phyloP scores from a whole-genome alignment of 1,140 invertebrate species.

The Sitobion miscanthi region DNA sequence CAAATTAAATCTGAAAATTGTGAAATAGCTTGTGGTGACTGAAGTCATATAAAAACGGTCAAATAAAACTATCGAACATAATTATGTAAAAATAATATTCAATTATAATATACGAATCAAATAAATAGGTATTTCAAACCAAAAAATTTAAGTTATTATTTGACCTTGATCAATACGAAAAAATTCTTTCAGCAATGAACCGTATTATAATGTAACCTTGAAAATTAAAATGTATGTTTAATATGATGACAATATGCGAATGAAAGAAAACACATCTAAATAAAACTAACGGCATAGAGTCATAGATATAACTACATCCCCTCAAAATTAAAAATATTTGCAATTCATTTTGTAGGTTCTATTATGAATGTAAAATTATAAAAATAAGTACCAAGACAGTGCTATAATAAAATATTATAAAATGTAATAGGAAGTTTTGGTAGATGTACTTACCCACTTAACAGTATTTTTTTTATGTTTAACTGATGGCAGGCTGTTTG shows the following conservation, averaged over 20 bases:
- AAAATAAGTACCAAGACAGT: background rate
- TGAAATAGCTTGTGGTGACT: background rate
- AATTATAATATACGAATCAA: background rate
- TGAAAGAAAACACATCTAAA: background rate
- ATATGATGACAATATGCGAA: background rate
- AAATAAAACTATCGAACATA: background rate
- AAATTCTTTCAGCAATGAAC: background rate
- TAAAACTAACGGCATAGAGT: background rate
- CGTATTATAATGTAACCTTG: background rate
- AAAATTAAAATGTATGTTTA: background rate
- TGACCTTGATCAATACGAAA: background rate
- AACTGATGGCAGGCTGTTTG: background rate
- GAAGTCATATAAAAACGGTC: background rate
- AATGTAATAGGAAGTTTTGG: too few relatives aligned
- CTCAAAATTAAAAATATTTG: constrained; percentile 11
- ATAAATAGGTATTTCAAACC: background rate
- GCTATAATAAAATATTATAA: too few relatives aligned
- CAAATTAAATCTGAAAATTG: background rate
- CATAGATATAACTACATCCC: background rate
- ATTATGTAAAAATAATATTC: constrained; percentile 12
- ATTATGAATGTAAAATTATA: background rate
- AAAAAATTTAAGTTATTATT: constrained; percentile 2
- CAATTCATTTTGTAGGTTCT: background rate
- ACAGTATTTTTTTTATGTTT: background rate
- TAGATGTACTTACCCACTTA: too few relatives aligned